Evolutionary conservation across 2,888 invertebrate genomes (phyloP).

Genomic region (Tigriopus californicus): DNA sequence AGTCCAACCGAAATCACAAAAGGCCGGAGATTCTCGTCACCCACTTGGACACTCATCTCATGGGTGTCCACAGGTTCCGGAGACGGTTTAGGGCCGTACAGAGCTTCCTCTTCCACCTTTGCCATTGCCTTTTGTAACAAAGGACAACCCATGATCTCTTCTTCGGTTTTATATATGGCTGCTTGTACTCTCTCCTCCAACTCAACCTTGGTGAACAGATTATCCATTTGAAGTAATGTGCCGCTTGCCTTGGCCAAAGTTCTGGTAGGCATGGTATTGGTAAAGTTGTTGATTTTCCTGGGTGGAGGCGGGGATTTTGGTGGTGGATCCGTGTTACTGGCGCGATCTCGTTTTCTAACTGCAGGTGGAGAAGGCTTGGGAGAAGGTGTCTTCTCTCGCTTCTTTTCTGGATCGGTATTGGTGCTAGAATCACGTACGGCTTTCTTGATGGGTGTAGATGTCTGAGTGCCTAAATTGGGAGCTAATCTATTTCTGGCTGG

Average conservation of each 20-base stretch:
- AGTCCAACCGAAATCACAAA: slow-evolving; percentile 11
- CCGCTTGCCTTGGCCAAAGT: neutral
- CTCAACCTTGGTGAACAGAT: slow-evolving; percentile 11
- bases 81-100: neutral
- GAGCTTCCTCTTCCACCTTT: slow-evolving; percentile 13
- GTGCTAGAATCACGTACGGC: neutral
- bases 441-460: neutral
- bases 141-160: slow-evolving; percentile 15
- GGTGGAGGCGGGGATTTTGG: neutral
- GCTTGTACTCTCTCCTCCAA: slow-evolving; percentile 5
- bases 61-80: neutral
- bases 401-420: neutral
- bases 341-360: neutral
- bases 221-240: slow-evolving; percentile 4
- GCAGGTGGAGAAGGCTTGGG: neutral
- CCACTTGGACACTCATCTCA: neutral
- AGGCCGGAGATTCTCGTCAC: slow-evolving; percentile 8
- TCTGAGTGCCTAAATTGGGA: too few species aligned
- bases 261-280: neutral
- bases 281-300: neutral
- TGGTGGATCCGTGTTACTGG: slow-evolving; percentile 2
- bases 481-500: too few species aligned
- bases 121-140: slow-evolving; percentile 14
- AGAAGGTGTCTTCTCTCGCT: neutral
- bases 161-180: slow-evolving; percentile 12